phyloP scores from a whole-genome alignment of 2,113 vertebrate genomes.

The Oryzias melastigma region DNA sequence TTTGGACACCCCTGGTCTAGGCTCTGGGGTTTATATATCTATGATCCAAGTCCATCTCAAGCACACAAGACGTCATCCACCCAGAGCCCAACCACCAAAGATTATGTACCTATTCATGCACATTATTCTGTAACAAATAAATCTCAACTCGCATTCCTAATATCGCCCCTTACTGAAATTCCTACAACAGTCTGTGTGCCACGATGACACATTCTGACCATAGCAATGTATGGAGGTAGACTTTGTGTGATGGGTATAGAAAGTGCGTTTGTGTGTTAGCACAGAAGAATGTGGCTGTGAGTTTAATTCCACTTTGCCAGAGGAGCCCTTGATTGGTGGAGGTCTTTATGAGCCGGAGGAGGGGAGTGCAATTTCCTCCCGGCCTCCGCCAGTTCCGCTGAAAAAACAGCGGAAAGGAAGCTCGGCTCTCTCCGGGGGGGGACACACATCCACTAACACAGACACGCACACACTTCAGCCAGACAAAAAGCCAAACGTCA shows the following conservation, averaged over 20 bases:
- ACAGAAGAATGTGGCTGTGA: conserved; percentile 14
- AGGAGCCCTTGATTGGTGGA: conserved; percentile 76
- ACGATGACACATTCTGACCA: conserved; percentile 1
- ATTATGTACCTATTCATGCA: too few species aligned
- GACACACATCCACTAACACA: background rate
- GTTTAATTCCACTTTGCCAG: conserved; percentile 57
- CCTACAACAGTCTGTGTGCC: too few species aligned
- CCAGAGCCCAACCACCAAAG: too few species aligned
- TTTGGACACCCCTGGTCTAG: too few species aligned
- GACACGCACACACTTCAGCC: conserved; percentile 24
- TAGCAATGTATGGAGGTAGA: background rate
- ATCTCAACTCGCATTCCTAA: too few species aligned
- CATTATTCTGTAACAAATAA: too few species aligned
- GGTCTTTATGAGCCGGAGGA: conserved; percentile 82
- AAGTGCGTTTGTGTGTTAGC: background rate
- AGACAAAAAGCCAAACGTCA: conserved; percentile 22
- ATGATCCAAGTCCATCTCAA: too few species aligned
- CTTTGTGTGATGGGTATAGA: conserved; percentile 15
- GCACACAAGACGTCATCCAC: too few species aligned
- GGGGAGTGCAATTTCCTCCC: conserved; percentile 84
- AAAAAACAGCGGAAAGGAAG: conserved; percentile 83
- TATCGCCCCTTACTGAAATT: too few species aligned
- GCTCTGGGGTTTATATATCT: too few species aligned
- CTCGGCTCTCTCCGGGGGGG: conserved; percentile 74
- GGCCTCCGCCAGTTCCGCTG: conserved; percentile 82